phyloP scores from a whole-genome alignment of 2,888 invertebrate species.

The Athripsodes cinereus region DNA sequence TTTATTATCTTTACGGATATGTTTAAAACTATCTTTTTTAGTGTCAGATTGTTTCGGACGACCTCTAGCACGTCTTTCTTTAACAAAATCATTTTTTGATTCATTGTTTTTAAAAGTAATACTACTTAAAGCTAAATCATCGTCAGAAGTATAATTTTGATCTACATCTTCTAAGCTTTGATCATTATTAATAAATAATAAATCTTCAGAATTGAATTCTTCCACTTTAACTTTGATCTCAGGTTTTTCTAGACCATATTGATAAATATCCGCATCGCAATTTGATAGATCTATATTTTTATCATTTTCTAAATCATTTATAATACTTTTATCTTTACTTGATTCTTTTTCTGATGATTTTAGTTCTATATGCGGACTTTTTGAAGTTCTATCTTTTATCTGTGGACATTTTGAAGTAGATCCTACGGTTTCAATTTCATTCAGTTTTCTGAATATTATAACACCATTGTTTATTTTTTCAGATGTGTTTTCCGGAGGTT shows the following conservation, averaged over 20 bases:
- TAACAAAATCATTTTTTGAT: not conserved
- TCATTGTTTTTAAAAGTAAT: constrained; percentile 7
- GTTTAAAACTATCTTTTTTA: not conserved
- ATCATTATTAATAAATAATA: not conserved
- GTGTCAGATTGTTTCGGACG: constrained; percentile 18
- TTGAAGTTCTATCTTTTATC: too few species aligned
- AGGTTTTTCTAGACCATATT: not conserved
- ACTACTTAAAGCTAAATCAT: constrained; percentile 21
- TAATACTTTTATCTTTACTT: too few species aligned
- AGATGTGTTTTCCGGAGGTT: too few species aligned
- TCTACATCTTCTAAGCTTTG: not conserved
- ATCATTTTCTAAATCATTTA: too few species aligned
- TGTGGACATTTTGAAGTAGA: too few species aligned
- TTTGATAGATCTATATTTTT: too few species aligned
- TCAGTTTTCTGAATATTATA: too few species aligned
- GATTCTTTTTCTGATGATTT: too few species aligned
- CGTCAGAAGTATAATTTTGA: constrained; percentile 22
- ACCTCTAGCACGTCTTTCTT: constrained; percentile 8
- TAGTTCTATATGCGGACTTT: too few species aligned
- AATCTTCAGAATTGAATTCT: not conserved
- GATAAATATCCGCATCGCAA: too few species aligned
- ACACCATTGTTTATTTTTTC: too few species aligned
- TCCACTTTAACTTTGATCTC: not conserved
- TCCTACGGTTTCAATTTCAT: too few species aligned
- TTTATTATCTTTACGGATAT: not conserved